phyloP scores from a whole-genome alignment of 2,888 invertebrate species.

The Dastarcus helophoroides region DNA sequence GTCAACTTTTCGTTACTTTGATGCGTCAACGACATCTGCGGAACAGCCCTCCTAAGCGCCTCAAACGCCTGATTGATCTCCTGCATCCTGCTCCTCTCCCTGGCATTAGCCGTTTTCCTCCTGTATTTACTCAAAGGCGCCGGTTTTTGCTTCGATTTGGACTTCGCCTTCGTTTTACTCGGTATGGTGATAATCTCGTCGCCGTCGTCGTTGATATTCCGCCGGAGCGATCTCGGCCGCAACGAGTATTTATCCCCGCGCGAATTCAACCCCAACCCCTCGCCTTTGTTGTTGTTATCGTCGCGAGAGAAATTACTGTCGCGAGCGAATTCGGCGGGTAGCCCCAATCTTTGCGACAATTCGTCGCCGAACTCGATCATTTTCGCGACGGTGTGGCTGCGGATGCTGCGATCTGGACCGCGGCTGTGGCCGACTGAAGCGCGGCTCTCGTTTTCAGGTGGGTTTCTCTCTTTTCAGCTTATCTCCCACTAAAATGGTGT shows the following conservation, averaged over 20 bases:
- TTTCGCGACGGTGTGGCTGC: slow-evolving; percentile 5
- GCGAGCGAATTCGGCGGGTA: slow-evolving; percentile 23
- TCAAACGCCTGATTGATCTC: slow-evolving; percentile 61
- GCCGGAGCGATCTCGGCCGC: slow-evolving; percentile 29
- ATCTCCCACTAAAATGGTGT: slow-evolving; percentile 9
- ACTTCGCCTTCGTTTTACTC: slow-evolving; percentile 11
- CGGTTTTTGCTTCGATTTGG: slow-evolving; percentile 31
- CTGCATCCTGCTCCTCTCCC: slow-evolving; percentile 54
- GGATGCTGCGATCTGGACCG: slow-evolving; percentile 8
- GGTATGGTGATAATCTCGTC: slow-evolving; percentile 14
- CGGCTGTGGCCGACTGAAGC: no score
- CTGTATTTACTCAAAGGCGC: slow-evolving; percentile 55
- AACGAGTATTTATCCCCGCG: slow-evolving; percentile 35
- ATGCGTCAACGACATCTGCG: slow-evolving; percentile 31
- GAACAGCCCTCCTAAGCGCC: slow-evolving; percentile 46
- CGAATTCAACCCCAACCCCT: no score
- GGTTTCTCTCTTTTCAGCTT: slow-evolving; percentile 2
- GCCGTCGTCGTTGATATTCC: slow-evolving; percentile 14
- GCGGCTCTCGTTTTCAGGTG: no score
- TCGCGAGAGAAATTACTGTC: slow-evolving; percentile 34
- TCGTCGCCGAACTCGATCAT: slow-evolving; percentile 32
- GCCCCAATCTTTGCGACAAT: slow-evolving; percentile 30
- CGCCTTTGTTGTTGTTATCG: slow-evolving; percentile 19
- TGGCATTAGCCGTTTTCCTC: slow-evolving; percentile 55
- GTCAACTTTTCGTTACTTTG: slow-evolving; percentile 46